phyloP scores from a whole-genome alignment of 2,797 vertebrate genomes.

The Malurus splendens region DNA sequence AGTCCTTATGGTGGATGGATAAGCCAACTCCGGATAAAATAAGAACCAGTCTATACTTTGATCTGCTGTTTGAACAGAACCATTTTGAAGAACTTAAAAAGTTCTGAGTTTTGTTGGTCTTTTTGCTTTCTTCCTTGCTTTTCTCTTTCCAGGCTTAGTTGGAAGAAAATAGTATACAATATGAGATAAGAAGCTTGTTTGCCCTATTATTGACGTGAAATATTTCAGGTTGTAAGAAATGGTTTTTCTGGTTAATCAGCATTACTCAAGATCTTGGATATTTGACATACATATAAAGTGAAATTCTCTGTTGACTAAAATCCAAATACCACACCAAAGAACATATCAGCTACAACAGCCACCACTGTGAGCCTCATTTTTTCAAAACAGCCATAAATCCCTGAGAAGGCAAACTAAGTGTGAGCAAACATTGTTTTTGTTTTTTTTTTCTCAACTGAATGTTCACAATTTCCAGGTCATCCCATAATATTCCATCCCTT shows the following conservation, averaged over 20 bases:
- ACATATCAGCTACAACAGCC: not conserved
- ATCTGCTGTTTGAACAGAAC: conserved; percentile 49
- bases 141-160: not conserved
- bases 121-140: not conserved
- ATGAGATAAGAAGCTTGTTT: not conserved
- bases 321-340: not conserved
- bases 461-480: not conserved
- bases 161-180: not conserved
- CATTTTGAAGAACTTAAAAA: conserved; percentile 40
- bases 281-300: not conserved
- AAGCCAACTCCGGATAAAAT: conserved; percentile 59
- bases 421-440: not conserved
- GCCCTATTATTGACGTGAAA: not conserved
- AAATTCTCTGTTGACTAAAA: not conserved
- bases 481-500: not conserved
- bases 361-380: not conserved
- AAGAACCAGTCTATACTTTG: conserved; percentile 54
- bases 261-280: not conserved
- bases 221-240: not conserved
- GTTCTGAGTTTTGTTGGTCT: conserved; percentile 32
- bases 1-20: conserved; percentile 54
- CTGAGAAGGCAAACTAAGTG: not conserved
- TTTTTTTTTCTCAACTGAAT: not conserved
- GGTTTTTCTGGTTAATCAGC: not conserved
- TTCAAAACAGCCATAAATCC: not conserved